Evolutionary conservation across 2,888 invertebrate genomes (phyloP).

Genomic region (Pelosia muscerda): DNA sequence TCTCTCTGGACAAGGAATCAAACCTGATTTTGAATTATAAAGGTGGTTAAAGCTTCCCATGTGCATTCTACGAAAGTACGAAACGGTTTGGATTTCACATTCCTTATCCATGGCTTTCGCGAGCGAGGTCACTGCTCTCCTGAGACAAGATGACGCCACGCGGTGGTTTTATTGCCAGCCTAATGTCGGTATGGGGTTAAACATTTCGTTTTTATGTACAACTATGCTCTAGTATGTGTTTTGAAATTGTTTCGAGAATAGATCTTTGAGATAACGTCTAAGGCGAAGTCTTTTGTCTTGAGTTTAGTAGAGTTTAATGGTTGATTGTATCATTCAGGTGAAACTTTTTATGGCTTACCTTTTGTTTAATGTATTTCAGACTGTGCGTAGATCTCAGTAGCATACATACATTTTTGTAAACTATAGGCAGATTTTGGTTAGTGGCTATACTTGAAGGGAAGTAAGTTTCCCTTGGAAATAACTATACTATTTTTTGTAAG

Average conservation of each 20-base stretch:
- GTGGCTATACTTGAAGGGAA: background rate
- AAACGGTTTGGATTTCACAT: constrained; percentile 31
- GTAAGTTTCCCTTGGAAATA: background rate
- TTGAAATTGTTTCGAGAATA: constrained; percentile 19
- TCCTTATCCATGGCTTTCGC: constrained; percentile 56
- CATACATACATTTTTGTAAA: background rate
- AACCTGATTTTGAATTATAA: background rate
- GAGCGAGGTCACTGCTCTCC: constrained; percentile 71
- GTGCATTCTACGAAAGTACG: constrained; percentile 8
- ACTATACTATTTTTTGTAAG: too few species aligned
- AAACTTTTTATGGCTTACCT: constrained; percentile 4
- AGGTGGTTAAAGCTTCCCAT: background rate
- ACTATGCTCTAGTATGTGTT: constrained; percentile 27
- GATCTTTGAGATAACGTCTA: constrained; percentile 29
- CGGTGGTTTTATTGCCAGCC: constrained; percentile 52
- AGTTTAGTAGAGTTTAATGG: constrained; percentile 5
- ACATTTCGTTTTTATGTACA: constrained; percentile 43
- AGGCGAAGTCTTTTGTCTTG: constrained; percentile 21
- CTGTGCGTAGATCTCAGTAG: background rate
- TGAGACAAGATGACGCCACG: constrained; percentile 68
- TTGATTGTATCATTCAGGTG: constrained; percentile 13
- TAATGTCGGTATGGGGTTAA: constrained; percentile 52
- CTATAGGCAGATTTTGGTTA: background rate
- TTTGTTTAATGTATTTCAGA: background rate
- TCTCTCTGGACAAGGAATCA: background rate